phyloP scores from a whole-genome alignment of 2,113 vertebrate species.

The Orcinus orca region DNA sequence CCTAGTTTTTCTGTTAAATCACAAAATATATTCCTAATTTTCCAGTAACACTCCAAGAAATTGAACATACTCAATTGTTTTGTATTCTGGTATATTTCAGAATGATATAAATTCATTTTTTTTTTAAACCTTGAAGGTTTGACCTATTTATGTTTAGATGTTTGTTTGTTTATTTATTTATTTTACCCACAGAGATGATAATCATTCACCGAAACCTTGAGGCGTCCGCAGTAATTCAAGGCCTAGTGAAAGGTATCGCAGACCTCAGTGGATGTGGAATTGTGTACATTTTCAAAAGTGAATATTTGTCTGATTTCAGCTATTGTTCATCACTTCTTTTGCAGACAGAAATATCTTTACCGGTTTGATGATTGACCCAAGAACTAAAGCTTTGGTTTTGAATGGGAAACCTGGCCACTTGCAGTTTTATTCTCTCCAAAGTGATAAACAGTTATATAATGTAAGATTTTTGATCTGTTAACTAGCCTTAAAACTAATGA shows the following conservation, averaged over 20 bases:
- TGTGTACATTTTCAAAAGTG: neutral
- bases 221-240: conserved; percentile 92
- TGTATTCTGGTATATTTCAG: neutral
- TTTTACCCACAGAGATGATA: conserved; percentile 85
- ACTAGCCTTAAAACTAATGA: neutral
- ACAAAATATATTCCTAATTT: neutral
- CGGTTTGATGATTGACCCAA: conserved; percentile 92
- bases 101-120: neutral
- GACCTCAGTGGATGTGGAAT: neutral
- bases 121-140: neutral
- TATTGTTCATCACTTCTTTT: conserved; percentile 50
- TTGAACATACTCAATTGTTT: neutral
- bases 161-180: neutral
- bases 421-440: conserved; percentile 95
- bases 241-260: conserved; percentile 92
- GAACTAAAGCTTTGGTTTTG: conserved; percentile 93
- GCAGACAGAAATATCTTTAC: conserved; percentile 87
- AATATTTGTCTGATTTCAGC: neutral
- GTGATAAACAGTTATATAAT: conserved; percentile 94
- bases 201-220: conserved; percentile 91
- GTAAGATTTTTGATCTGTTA: conserved; percentile 83
- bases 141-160: neutral
- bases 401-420: conserved; percentile 97
- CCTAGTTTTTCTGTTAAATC: neutral
- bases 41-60: neutral